Base-by-base conservation (phyloP, 2,888 invertebrate species). In the Disparrhopalites patrizii region DNA sequence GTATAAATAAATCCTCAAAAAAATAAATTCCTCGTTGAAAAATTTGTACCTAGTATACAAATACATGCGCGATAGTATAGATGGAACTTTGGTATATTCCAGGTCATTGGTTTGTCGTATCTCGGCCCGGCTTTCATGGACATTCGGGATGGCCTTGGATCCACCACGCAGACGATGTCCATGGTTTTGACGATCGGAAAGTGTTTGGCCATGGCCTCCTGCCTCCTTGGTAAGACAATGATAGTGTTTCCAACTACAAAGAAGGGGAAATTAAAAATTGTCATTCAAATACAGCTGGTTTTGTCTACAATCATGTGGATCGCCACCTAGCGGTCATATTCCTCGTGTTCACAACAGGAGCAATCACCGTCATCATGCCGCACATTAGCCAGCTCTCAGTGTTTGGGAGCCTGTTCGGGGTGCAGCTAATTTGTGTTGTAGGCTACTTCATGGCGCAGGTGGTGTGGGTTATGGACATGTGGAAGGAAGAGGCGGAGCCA, bases 111-210 rank as follows among this genome's bases (percentile, higher is more conserved):
- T 18, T 8, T 20, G 18, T 15, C 56, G 31, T 56, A 15, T 20
- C 10, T 56, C 4, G 28, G 31, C 4, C 56, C 56, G 7, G 33
- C 10, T 8, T 20, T 56, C n/a, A 10, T 56, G 30, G 28, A 56
- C n/a, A 31, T 31, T 33, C 10, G 5, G 4, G 13, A 15, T 10
- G 10, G 7, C 3, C 7, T 31, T 57, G 64, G 62, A 1, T 68
- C 68, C 13, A 64, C 65, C 20, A 62, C 57, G 15, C 57, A 57
- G 3, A 65, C 68, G 8, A 71, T 71, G 20, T 69, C 71, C 10
- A 55, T 47, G 2, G 66, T 70, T 25, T 70, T 71, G 43, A 70
- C 68, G 0, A 62, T 71, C 36, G 2, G 3, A 31, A 51, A 52
- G 58, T 47, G 58, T 65, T 15, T 57, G 43, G 10, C 40, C 31